These are phyloP conservation scores for Antedon mediterranea DNA, from an alignment of 53 echinoderm and acorn worm species.

Conservation along the genomic window DNA sequence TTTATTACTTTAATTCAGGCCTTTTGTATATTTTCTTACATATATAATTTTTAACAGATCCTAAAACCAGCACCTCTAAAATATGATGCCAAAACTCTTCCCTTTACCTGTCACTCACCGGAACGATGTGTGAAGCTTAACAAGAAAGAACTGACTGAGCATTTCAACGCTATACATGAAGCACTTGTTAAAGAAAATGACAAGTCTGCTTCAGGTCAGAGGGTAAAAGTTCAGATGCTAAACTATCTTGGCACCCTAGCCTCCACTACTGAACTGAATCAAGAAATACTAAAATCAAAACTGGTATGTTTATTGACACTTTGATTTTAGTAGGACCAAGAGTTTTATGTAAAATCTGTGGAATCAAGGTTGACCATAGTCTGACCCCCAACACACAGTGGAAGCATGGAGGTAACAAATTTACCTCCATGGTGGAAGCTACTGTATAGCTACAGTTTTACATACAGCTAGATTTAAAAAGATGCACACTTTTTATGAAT, in stretches of 20 bases:
- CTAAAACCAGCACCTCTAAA: conserved; percentile 78
- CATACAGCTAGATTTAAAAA: no score
- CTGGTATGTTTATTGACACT: no score
- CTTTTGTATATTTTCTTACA: no score
- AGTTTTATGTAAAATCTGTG: no score
- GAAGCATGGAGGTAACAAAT: no score
- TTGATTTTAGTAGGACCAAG: no score
- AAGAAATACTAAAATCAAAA: conserved; percentile 42
- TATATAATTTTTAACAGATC: conserved; percentile 34
- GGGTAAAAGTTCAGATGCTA: conserved; percentile 69
- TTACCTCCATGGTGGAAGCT: no score
- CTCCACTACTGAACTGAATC: conserved; percentile 28
- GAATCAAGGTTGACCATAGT: no score
- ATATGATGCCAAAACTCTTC: conserved; percentile 58
- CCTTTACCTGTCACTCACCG: conserved; percentile 35
- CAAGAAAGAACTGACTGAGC: conserved; percentile 35
- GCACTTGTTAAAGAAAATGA: conserved; percentile 54
- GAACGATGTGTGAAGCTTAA: conserved; percentile 58
- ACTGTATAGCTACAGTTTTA: no score
- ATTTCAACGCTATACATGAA: neutral
- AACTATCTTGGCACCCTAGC: conserved; percentile 68
- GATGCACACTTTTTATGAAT: no score
- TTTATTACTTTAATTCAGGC: no score
- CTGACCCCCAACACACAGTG: no score
- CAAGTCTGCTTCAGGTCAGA: conserved; percentile 67